Conservation (phyloP, 2,113 vertebrate species). For the Nipponia nippon region DNA sequence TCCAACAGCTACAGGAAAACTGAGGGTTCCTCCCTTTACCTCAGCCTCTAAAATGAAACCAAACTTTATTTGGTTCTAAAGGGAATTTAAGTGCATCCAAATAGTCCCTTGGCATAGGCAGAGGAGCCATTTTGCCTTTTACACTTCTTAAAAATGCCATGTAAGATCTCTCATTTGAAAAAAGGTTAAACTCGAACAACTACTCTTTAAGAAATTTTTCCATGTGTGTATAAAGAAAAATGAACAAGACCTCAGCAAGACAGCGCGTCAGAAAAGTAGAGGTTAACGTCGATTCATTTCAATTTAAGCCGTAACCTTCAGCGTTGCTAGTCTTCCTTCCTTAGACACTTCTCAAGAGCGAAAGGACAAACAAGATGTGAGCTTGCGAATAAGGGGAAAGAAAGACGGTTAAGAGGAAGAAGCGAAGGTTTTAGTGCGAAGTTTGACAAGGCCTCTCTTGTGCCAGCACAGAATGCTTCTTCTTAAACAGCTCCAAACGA, state of each 20-base stretch:
- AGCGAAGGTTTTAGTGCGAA: neutral
- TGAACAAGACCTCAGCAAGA: neutral
- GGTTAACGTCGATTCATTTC: accelerated
- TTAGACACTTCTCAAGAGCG: neutral
- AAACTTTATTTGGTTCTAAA: neutral
- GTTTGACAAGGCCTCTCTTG: neutral
- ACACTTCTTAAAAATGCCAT: neutral
- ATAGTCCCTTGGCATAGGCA: neutral
- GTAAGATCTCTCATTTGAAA: neutral
- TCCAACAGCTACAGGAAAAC: neutral
- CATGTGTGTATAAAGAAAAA: neutral
- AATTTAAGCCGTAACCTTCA: neutral
- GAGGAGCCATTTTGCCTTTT: neutral
- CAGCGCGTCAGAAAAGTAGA: neutral
- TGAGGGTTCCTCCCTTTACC: neutral
- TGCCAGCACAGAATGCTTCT: neutral
- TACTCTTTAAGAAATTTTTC: neutral
- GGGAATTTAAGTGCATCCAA: neutral
- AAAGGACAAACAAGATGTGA: neutral
- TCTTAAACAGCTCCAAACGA: neutral
- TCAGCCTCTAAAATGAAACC: neutral
- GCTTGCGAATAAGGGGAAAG: neutral
- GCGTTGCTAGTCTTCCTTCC: neutral
- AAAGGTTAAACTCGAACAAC: neutral
- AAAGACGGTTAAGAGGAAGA: neutral